Percentiles rank a stretch among this genome's conserved stretches.
phyloP scores from a whole-genome alignment of 2,113 vertebrate species.

The Lycaon pictus region DNA sequence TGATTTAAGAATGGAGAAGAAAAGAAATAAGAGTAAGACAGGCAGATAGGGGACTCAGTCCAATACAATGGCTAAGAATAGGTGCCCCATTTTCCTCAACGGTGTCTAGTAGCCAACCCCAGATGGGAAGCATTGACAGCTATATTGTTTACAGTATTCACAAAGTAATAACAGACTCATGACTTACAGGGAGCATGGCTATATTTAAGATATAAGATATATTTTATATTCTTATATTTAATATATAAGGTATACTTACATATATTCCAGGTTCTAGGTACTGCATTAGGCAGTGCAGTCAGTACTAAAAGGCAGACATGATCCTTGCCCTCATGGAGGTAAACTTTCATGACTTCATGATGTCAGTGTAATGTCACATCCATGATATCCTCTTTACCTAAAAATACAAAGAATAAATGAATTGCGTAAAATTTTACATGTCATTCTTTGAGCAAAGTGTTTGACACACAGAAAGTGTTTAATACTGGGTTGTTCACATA shows the following conservation, averaged over 20 bases:
- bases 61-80: neutral
- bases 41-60: neutral
- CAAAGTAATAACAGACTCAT: neutral
- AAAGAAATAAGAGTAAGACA: slow-evolving; percentile 41
- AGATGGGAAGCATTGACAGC: neutral
- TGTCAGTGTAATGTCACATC: neutral
- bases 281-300: neutral
- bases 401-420: neutral
- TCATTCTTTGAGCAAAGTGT: neutral
- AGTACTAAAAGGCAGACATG: neutral
- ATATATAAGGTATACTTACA: neutral
- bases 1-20: slow-evolving; percentile 50
- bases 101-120: neutral
- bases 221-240: neutral
- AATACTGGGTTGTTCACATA: neutral
- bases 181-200: neutral
- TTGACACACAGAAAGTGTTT: neutral
- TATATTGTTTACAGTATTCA: neutral
- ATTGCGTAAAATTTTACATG: neutral
- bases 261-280: neutral
- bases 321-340: neutral
- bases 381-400: neutral
- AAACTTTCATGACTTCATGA: neutral
- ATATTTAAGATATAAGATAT: neutral
- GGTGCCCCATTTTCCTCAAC: slow-evolving; percentile 31